phyloP scores from a whole-genome alignment of 2,888 invertebrate species.

The Drosophila meridionalis region DNA sequence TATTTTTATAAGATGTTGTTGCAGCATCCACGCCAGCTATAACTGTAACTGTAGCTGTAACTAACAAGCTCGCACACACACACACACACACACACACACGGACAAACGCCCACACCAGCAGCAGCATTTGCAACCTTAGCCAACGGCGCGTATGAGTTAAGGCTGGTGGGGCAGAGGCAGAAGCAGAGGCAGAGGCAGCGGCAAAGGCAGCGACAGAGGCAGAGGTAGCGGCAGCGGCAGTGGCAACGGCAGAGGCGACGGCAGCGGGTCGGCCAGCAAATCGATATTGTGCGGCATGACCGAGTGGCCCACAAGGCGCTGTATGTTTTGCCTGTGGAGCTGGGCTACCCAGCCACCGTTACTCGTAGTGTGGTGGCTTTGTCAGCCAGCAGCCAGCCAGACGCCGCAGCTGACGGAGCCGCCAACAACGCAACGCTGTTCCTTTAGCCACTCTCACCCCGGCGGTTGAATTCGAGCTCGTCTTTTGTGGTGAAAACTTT shows the following conservation, averaged over 20 bases:
- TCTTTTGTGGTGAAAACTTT: constrained; percentile 74
- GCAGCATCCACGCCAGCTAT: constrained; percentile 63
- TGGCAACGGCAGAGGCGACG: not conserved
- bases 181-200: not conserved
- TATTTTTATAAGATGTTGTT: constrained; percentile 70
- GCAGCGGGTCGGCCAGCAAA: constrained; percentile 47
- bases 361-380: constrained; percentile 53
- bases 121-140: constrained; percentile 60
- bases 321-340: constrained; percentile 59
- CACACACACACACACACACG: constrained; percentile 1
- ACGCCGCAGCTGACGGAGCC: constrained; percentile 57
- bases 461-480: constrained; percentile 51
- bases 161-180: constrained; percentile 35
- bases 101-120: constrained; percentile 7
- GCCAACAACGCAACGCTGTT: constrained; percentile 26
- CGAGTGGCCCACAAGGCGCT: constrained; percentile 75
- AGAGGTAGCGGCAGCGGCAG: not conserved
- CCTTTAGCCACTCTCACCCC: constrained; percentile 46
- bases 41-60: constrained; percentile 62
- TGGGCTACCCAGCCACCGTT: constrained; percentile 15
- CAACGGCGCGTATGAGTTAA: constrained; percentile 61
- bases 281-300: constrained; percentile 80
- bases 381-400: constrained; percentile 51
- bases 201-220: not conserved
- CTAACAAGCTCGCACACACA: constrained; percentile 48